These are phyloP conservation scores for Ctena decussata DNA, from an alignment of 2,888 invertebrate genomes.

Conservation along the genomic window DNA sequence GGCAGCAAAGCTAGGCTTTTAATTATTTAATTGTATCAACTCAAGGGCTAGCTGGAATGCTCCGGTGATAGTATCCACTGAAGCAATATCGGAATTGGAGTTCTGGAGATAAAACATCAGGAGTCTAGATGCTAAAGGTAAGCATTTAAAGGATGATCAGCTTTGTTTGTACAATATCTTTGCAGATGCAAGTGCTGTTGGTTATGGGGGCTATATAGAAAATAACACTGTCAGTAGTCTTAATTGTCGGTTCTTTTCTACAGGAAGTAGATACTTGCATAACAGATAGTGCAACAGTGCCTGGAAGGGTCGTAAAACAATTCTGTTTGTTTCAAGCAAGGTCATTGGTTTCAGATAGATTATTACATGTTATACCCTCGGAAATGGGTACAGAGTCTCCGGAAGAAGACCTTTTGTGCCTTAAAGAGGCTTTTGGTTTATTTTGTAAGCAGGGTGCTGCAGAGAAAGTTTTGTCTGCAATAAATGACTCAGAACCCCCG, in stretches of 20 bases:
- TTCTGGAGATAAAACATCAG: conserved; percentile 18
- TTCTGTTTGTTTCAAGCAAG: no score
- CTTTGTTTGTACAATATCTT: neutral
- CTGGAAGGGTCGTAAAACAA: no score
- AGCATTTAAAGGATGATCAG: neutral
- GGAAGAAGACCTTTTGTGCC: no score
- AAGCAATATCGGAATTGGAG: conserved; percentile 7
- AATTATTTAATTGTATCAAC: conserved; percentile 30
- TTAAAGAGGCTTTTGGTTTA: no score
- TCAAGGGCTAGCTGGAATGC: conserved; percentile 42
- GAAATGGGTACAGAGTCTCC: no score
- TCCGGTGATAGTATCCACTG: neutral
- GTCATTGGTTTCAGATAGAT: no score
- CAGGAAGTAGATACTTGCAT: no score
- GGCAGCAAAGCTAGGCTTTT: conserved; percentile 5
- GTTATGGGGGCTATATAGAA: conserved; percentile 29
- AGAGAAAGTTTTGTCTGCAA: no score
- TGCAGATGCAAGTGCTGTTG: conserved; percentile 17
- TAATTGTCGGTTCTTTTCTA: neutral
- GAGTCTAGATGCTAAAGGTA: neutral
- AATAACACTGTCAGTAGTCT: no score
- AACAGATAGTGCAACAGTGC: no score
- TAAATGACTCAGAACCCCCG: no score
- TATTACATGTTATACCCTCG: neutral
- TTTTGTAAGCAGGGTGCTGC: neutral